Evolutionary conservation across 2,797 vertebrate genomes (phyloP).

Genomic region (Brachyalestes nurse): DNA sequence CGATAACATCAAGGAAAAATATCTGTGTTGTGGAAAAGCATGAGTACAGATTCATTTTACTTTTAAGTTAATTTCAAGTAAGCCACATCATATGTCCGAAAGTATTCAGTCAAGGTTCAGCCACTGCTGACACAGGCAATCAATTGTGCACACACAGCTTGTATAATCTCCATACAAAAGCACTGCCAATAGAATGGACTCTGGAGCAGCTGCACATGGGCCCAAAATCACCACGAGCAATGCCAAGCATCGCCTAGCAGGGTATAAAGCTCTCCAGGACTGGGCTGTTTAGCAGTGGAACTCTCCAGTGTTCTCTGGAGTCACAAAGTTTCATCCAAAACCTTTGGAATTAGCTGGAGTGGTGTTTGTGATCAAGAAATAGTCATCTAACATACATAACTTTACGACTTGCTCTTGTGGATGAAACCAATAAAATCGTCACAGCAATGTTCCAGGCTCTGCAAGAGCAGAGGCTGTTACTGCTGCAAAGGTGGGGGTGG

Average conservation of each 20-base stretch:
- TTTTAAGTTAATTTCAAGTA: not conserved
- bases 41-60: not conserved
- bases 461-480: not conserved
- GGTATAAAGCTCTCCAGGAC: not conserved
- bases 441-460: not conserved
- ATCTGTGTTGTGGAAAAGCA: not conserved
- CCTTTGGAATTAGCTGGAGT: not conserved
- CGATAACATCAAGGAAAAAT: not conserved
- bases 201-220: not conserved
- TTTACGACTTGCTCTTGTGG: not conserved
- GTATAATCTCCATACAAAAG: not conserved
- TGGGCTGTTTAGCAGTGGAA: not conserved
- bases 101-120: not conserved
- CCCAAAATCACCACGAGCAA: not conserved
- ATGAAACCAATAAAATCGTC: not conserved
- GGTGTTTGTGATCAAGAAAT: not conserved
- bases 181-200: not conserved
- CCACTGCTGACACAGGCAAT: not conserved
- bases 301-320: not conserved
- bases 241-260: not conserved
- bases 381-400: not conserved
- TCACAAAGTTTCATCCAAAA: not conserved
- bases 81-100: not conserved
- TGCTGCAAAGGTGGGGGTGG: not conserved
- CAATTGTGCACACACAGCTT: not conserved